Percentiles rank a stretch among this genome's conserved stretches.
Conservation (phyloP, 2,888 invertebrate species). For the Lithosia quadra region DNA sequence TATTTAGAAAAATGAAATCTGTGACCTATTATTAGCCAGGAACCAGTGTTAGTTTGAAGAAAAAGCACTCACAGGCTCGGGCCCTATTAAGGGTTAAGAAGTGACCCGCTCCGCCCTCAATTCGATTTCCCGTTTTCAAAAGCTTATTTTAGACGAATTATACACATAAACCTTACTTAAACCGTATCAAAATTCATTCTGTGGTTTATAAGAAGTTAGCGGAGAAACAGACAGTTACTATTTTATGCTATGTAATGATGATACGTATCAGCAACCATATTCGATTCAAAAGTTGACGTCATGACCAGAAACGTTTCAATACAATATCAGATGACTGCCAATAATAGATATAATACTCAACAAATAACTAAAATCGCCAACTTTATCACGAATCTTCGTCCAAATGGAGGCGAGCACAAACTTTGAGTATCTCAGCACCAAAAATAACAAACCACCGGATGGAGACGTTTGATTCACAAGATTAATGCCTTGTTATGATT, state of each 20-base stretch:
- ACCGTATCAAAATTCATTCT: too few species aligned
- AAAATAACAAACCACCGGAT: slow-evolving; percentile 49
- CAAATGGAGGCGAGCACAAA: slow-evolving; percentile 25
- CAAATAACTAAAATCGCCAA: slow-evolving; percentile 13
- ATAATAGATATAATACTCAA: slow-evolving; percentile 13
- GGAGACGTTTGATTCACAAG: slow-evolving; percentile 55
- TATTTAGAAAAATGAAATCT: too few species aligned
- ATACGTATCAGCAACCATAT: background rate
- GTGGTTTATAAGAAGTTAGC: too few species aligned
- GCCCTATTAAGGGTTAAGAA: too few species aligned
- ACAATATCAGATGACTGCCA: slow-evolving; percentile 5
- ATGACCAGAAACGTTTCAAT: background rate
- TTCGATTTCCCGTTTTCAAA: too few species aligned
- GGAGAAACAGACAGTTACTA: background rate
- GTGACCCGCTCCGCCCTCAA: background rate
- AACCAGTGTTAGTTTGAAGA: too few species aligned
- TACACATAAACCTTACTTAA: too few species aligned
- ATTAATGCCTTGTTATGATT: slow-evolving; percentile 56
- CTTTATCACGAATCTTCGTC: slow-evolving; percentile 23
- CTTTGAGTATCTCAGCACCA: slow-evolving; percentile 40
- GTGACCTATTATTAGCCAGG: too few species aligned
- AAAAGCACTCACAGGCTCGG: too few species aligned
- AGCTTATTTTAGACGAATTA: too few species aligned
- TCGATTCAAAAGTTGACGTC: background rate
- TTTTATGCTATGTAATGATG: background rate